Conservation (phyloP, 2,113 vertebrate genomes). For the Anser cygnoides region DNA sequence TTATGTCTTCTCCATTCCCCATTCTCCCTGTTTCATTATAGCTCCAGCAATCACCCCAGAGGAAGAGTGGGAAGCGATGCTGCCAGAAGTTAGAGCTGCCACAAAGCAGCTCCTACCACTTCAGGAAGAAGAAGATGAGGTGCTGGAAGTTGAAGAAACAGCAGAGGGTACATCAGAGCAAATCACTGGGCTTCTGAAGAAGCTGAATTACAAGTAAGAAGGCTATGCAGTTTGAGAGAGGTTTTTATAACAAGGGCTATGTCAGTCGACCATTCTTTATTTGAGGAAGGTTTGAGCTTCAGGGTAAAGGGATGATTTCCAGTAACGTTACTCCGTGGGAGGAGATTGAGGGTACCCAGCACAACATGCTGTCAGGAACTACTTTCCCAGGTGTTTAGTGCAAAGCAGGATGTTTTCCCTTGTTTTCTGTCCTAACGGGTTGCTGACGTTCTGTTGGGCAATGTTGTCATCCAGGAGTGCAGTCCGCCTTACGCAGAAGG, state of each 20-base stretch:
- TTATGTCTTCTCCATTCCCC: not conserved
- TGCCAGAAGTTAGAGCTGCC: slow-evolving; percentile 86
- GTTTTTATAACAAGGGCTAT: not conserved
- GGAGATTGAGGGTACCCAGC: not conserved
- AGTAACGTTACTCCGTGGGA: not conserved
- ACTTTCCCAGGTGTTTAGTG: not conserved
- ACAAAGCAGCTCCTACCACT: slow-evolving; percentile 73
- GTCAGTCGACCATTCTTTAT: not conserved
- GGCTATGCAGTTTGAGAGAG: not conserved
- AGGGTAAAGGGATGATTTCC: not conserved
- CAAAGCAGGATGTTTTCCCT: not conserved
- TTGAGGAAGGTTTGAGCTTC: not conserved
- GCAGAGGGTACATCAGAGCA: slow-evolving; percentile 74
- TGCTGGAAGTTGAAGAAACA: slow-evolving; percentile 63
- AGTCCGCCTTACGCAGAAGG: slow-evolving; percentile 79
- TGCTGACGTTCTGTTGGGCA: slow-evolving; percentile 2
- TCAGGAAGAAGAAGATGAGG: slow-evolving; percentile 51
- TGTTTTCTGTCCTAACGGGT: not conserved
- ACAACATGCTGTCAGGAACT: not conserved
- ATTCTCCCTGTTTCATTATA: not conserved
- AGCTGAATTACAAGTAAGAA: slow-evolving; percentile 90
- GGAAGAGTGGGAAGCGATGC: slow-evolving; percentile 94
- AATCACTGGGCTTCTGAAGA: slow-evolving; percentile 82
- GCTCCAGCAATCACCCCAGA: slow-evolving; percentile 78
- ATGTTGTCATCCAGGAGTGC: slow-evolving; percentile 80